Percentiles rank a stretch among this genome's conserved stretches.
These are phyloP conservation scores for Urosaurus nigricauda DNA, from an alignment of 2,797 vertebrate genomes.

Conservation along the genomic window DNA sequence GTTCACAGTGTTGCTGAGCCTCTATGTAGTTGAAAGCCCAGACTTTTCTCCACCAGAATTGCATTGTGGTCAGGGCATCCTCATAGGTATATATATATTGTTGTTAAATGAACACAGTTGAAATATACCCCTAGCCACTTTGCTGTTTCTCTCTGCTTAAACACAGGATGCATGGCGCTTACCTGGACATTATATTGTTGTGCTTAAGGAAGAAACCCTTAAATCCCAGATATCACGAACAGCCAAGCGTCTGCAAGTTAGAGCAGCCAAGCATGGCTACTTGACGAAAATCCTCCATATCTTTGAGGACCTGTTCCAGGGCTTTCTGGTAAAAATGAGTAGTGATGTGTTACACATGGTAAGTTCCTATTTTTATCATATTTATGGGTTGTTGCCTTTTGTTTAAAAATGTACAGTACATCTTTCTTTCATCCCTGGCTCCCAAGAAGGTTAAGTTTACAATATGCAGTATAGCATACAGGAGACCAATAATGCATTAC, in stretches of 20 bases:
- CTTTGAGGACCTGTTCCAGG: conserved; percentile 82
- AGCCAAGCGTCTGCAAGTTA: conserved; percentile 74
- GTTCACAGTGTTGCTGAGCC: not conserved
- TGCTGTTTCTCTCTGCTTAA: not conserved
- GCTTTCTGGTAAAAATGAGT: conserved; percentile 82
- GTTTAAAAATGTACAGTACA: not conserved
- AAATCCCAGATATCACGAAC: conserved; percentile 77
- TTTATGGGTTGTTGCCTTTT: not conserved
- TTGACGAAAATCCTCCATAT: conserved; percentile 80
- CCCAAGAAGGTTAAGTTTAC: too few relatives aligned
- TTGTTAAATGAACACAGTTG: not conserved
- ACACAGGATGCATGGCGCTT: conserved; percentile 85
- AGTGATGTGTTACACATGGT: conserved; percentile 84
- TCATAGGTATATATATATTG: not conserved
- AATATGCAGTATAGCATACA: not conserved
- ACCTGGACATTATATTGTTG: conserved; percentile 85
- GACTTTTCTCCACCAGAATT: not conserved
- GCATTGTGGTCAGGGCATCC: too few relatives aligned
- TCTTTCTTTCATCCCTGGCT: not conserved
- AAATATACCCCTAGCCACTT: fast-evolving
- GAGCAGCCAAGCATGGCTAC: conserved; percentile 81
- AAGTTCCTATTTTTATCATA: conserved; percentile 28
- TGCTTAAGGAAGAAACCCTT: conserved; percentile 79
- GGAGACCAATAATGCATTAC: not conserved
- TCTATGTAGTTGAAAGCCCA: not conserved